Percentiles rank a stretch among this genome's conserved stretches.
Evolutionary conservation across 2,888 invertebrate species (phyloP).

Genomic region (Branchipolynoe longqiensis): DNA sequence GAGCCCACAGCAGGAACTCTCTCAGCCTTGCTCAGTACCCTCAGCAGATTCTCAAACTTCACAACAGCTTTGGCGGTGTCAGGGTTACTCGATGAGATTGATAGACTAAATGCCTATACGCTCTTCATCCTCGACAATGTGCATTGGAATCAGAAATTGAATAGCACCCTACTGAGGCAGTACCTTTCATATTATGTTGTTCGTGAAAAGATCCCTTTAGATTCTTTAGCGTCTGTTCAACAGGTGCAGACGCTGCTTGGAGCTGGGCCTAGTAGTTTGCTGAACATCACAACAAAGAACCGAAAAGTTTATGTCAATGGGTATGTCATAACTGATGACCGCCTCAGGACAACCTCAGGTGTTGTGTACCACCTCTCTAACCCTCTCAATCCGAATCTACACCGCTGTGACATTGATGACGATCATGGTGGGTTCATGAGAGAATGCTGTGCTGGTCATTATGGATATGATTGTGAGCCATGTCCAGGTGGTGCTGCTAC

Average conservation of each 20-base stretch:
- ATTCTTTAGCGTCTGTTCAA: neutral
- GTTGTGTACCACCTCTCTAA: neutral
- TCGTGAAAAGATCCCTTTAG: neutral
- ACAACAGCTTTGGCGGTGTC: neutral
- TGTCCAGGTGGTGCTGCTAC: slow-evolving; percentile 20
- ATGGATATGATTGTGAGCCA: slow-evolving; percentile 5
- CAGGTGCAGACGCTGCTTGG: neutral
- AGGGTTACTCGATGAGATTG: neutral
- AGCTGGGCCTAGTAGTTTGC: neutral
- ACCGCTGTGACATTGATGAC: slow-evolving; percentile 1
- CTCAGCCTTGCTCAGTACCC: neutral
- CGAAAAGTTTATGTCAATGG: slow-evolving; percentile 14
- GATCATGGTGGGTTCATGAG: neutral
- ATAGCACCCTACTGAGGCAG: neutral
- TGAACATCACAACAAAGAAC: slow-evolving; percentile 3
- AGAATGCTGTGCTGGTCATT: slow-evolving; percentile 10
- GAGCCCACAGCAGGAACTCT: neutral
- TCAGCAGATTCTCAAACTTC: neutral
- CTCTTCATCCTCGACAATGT: slow-evolving; percentile 28
- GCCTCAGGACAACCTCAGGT: neutral
- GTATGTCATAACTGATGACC: neutral
- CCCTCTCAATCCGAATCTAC: neutral
- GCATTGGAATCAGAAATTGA: neutral
- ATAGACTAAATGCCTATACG: neutral
- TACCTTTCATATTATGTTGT: slow-evolving; percentile 32